A percentile compares a stretch with the other conserved stretches of the same genome.
These are phyloP conservation scores for Dasypus novemcinctus DNA, from an alignment of 2,113 vertebrate species.

Conservation along the genomic window DNA sequence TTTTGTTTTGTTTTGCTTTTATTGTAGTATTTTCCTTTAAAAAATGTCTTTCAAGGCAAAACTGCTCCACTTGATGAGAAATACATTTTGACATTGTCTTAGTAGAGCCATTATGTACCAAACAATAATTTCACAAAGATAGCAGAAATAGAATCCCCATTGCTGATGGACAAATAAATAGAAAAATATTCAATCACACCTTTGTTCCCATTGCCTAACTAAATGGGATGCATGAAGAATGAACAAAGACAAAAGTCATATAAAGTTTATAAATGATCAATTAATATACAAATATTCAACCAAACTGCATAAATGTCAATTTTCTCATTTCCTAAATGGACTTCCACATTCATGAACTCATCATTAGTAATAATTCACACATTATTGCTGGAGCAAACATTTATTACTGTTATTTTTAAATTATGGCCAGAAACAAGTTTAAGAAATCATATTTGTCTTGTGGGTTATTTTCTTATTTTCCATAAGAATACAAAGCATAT, in stretches of 20 bases:
- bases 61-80: not conserved
- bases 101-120: not conserved
- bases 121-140: not conserved
- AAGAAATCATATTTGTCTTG: not conserved
- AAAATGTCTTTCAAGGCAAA: not conserved
- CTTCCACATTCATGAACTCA: not conserved
- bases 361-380: not conserved
- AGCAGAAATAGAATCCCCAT: not conserved
- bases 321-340: not conserved
- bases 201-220: not conserved
- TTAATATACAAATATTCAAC: not conserved
- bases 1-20: conserved; percentile 27
- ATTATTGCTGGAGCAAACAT: not conserved
- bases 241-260: not conserved
- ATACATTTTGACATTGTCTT: not conserved
- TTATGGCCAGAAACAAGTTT: not conserved
- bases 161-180: not conserved
- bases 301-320: not conserved
- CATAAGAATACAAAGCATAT: not conserved
- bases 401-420: not conserved
- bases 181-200: not conserved
- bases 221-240: not conserved
- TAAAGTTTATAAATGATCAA: not conserved
- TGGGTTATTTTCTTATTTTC: not conserved
- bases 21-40: not conserved